Conservation (phyloP, 2,113 vertebrate species). For the Cryptotis parvus region DNA sequence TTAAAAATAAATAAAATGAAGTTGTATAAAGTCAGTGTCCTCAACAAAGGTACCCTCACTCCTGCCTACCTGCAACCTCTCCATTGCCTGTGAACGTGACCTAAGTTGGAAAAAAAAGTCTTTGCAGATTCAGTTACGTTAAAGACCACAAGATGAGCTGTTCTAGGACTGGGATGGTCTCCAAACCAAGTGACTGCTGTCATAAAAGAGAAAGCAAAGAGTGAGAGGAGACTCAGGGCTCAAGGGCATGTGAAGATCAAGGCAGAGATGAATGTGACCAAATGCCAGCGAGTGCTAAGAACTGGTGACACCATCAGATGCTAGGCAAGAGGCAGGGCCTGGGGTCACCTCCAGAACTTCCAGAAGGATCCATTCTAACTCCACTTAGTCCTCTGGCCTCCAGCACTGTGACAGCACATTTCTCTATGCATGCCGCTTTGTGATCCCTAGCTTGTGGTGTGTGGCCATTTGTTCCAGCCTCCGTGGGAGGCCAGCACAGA, state of each 20-base stretch:
- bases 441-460: neutral
- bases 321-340: neutral
- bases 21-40: neutral
- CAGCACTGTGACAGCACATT: neutral
- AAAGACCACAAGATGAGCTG: neutral
- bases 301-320: neutral
- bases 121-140: constrained; percentile 1
- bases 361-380: neutral
- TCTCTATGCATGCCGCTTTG: neutral
- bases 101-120: constrained; percentile 42
- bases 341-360: neutral
- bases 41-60: neutral
- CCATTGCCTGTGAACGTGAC: neutral
- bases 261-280: neutral
- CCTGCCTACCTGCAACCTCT: neutral
- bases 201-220: neutral
- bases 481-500: neutral
- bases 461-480: neutral
- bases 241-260: neutral
- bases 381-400: neutral
- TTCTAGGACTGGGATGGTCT: neutral
- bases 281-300: neutral
- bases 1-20: too few relatives aligned
- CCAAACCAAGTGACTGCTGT: neutral
- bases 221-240: neutral